Evolutionary conservation across 2,797 vertebrate genomes (phyloP), one percentile per base, ranked within the genome.

Genomic region (Rhabdophis nuchalis): DNA sequence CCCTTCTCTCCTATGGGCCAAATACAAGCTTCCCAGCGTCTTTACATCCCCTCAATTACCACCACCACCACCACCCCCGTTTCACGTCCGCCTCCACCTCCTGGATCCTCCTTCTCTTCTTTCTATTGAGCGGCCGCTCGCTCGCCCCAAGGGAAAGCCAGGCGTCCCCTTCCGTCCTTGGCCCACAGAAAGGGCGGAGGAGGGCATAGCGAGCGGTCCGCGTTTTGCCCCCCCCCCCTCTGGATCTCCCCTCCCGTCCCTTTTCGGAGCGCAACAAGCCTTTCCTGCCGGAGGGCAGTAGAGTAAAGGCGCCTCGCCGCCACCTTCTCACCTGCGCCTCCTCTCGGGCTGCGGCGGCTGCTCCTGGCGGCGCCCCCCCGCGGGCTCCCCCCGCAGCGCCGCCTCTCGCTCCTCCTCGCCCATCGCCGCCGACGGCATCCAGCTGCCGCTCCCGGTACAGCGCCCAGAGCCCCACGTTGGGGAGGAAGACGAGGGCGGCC

Each of bases 381-480:
- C 94, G 29, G 88, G 85, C 92, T 90, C 94, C 27, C 54, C 95
- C 87, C 16, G 91, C 90, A 86, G 91, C 77, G 89, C 93, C 29
- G 90, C 91, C 72, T 36, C 92, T 12, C 25, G 93, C 82, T 89
- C 93, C 85, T 92, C 87, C 92, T 86, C 94, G 82, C 82, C 95
- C 91, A 4, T 27, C 82, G 29, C 61, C 93, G 41, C 95, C 58
- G 91, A 95, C 92, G 90, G 96, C 93, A 95, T 3, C 96, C 85
- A 92, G 97, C 98, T 98, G 98, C 93, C 98, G 97, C 96, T 99
- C 99, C 92, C 98, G 96, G 97, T 99, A 99, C 89, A 99, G 94
- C 61, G 98, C 98, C 99, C 99, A 99, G 87, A 99, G 97, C 93
- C 99, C 99, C 95, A 99, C 98, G 97, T 99, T 99, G 14, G 98